Evolutionary conservation across 2,797 vertebrate genomes (phyloP).

Genomic region (Myotis daubentonii): DNA sequence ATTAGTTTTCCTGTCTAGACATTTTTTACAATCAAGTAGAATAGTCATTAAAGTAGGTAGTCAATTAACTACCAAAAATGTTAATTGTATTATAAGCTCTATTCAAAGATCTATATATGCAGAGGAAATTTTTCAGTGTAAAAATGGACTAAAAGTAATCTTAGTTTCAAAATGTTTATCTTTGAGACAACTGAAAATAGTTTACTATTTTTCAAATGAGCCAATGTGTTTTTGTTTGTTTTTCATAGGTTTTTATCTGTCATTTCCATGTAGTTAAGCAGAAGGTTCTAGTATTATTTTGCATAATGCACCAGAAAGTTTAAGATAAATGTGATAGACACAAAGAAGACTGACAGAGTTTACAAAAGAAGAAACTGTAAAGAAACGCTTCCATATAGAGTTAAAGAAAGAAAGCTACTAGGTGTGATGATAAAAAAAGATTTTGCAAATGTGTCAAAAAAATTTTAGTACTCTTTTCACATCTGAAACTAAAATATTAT

Average conservation of each 20-base stretch:
- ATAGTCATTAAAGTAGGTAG: neutral
- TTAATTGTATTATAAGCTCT: neutral
- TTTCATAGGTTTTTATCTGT: slow-evolving; percentile 48
- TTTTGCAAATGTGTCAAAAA: neutral
- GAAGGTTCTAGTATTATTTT: slow-evolving; percentile 58
- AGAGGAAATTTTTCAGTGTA: neutral
- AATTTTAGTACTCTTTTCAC: slow-evolving; percentile 5
- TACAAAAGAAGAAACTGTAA: slow-evolving; percentile 27
- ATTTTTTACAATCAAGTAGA: neutral
- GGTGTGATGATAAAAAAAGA: neutral
- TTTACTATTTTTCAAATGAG: slow-evolving; percentile 56
- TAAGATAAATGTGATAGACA: slow-evolving; percentile 48
- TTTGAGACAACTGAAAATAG: neutral
- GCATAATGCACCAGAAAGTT: slow-evolving; percentile 23
- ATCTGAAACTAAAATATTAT: neutral
- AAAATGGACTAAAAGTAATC: neutral
- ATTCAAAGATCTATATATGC: neutral
- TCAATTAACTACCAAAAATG: neutral
- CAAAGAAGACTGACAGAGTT: neutral
- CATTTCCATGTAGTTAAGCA: slow-evolving; percentile 60
- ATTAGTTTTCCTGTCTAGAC: neutral
- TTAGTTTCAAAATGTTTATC: slow-evolving; percentile 23
- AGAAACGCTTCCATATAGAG: neutral
- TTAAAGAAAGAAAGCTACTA: slow-evolving; percentile 15
- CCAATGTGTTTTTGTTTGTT: neutral